Base-by-base conservation (phyloP, 1,140 invertebrate species). In the Drosophila eugracilis region DNA sequence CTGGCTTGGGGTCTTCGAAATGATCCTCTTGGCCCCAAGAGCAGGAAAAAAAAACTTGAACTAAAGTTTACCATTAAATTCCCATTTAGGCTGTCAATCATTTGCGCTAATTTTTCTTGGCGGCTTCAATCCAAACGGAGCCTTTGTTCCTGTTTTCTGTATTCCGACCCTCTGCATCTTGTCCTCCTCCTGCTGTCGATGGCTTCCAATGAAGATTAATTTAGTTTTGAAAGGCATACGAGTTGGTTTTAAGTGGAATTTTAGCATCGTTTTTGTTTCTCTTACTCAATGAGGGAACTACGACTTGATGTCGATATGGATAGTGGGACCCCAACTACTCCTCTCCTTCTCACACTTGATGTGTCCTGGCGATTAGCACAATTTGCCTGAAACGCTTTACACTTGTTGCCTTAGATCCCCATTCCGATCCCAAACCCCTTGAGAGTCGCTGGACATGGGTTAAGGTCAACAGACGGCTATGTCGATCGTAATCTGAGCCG, bases 1-100 rank as follows among this genome's bases (percentile, higher is more conserved):
- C 49, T 34, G 42, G 45, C 14, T 39, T 49, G 34, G 32, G 36
- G 7, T 37, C 62, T 62, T 32, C 15, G 44, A 9, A 19, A 30
- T 37, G 24, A 19, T 54, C 28, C 52, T 24, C 26, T 32, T n/a
- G 47, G 45, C 17, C 32, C 37, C 57, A 39, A 26, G 12, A 26
- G 26, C 36, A 30, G 9, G 39, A 39, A 49, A 45, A 53, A 12
- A 9, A 30, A 55, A 72, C 57, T 44, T 60, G 66, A 48, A 65
- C 69, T 78, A 73, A 44, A 86, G 57, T 83, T 88, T 76, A 78
- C 85, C 85, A 89, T 89, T 89, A 89, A 89, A 89, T 90, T 89
- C 85, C 66, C 85, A 89, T 89, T 89, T 89, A 85, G 78, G 77
- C 85, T 89, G 85, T 89, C 85, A 89, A 89, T 89, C 85, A 89